phyloP scores from a whole-genome alignment of 2,797 vertebrate genomes.

The Furcifer pardalis region DNA sequence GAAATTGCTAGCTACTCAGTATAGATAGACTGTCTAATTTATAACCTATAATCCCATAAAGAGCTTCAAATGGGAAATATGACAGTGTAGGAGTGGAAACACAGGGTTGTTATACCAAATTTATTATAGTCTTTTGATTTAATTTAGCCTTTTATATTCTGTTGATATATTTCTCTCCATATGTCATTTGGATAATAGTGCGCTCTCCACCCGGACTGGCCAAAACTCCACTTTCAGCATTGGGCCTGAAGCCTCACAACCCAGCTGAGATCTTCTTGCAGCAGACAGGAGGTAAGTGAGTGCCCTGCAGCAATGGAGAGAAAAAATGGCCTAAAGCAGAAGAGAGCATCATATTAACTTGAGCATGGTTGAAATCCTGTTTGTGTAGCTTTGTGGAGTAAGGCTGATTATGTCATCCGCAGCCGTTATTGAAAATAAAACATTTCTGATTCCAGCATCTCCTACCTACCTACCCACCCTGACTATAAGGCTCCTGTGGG shows the following conservation, averaged over 20 bases:
- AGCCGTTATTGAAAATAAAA: not conserved
- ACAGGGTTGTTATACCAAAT: too few relatives aligned
- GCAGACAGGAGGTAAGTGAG: conserved; percentile 87
- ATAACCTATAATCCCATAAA: not conserved
- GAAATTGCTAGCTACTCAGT: not conserved
- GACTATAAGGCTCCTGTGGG: not conserved
- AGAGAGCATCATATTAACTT: too few relatives aligned
- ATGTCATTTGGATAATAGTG: conserved; percentile 69
- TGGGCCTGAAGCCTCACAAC: conserved; percentile 96
- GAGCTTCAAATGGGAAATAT: not conserved
- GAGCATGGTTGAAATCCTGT: too few relatives aligned
- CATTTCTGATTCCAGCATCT: not conserved
- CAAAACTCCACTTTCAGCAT: conserved; percentile 93
- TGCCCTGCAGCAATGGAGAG: not conserved
- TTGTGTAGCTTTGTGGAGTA: too few relatives aligned
- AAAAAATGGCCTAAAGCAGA: not conserved
- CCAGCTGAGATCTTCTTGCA: conserved; percentile 91
- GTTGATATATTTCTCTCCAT: not conserved
- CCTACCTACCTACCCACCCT: too few relatives aligned
- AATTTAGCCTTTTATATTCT: not conserved
- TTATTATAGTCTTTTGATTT: not conserved
- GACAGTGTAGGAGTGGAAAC: not conserved
- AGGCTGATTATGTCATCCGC: too few relatives aligned
- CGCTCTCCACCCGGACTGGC: conserved; percentile 95
- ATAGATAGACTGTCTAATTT: too few relatives aligned